phyloP scores from a whole-genome alignment of 2,113 vertebrate genomes.

The Ictidomys tridecemlineatus region DNA sequence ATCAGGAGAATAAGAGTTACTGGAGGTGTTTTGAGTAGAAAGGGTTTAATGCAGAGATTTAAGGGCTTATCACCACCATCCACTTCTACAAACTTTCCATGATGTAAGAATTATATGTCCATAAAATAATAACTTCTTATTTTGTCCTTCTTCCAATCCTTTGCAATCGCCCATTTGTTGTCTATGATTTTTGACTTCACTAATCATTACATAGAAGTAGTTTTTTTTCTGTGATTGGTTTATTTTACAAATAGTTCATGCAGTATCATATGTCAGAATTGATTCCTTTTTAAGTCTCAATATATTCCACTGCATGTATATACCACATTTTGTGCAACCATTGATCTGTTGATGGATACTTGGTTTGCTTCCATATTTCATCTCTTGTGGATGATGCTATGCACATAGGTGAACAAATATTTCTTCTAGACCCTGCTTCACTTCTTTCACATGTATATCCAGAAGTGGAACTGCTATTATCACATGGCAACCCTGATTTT shows the following conservation, averaged over 20 bases:
- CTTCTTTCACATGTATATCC: background rate
- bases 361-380: background rate
- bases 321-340: background rate
- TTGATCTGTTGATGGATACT: background rate
- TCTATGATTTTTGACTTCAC: background rate
- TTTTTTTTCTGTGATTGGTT: background rate
- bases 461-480: background rate
- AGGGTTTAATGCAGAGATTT: background rate
- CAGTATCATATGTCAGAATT: background rate
- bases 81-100: background rate
- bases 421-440: background rate
- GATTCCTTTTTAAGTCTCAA: background rate
- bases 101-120: background rate
- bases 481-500: background rate
- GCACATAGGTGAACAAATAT: background rate
- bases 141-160: background rate
- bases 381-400: background rate
- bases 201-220: background rate
- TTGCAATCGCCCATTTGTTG: background rate
- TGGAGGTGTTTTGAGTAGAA: background rate
- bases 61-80: background rate
- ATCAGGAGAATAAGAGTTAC: background rate
- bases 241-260: background rate
- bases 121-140: background rate
- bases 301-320: background rate